Evolutionary conservation across 2,113 vertebrate genomes (phyloP).

Genomic region (Seriola dumerili): DNA sequence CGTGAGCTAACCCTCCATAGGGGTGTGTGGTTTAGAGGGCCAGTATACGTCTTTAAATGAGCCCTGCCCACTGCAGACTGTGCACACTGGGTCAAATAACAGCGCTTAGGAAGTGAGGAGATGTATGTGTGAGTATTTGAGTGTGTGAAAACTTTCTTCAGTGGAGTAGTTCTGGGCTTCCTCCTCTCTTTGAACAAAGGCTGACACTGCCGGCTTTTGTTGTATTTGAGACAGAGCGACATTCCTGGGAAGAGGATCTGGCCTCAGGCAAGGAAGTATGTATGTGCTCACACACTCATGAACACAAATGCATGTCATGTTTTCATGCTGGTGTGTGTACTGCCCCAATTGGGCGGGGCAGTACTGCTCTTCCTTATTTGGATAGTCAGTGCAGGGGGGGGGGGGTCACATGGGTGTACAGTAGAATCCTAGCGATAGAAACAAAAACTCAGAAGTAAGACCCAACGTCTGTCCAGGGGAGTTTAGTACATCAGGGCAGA

Average conservation of each 20-base stretch:
- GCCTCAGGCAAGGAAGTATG: conserved; percentile 20
- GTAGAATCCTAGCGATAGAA: conserved; percentile 73
- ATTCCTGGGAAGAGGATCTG: conserved; percentile 39
- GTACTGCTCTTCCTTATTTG: conserved; percentile 80
- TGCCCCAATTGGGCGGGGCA: conserved; percentile 78
- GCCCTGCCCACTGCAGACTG: conserved; percentile 36
- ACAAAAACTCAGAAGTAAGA: conserved; percentile 73
- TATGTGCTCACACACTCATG: conserved; percentile 35
- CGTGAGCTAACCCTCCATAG: neutral
- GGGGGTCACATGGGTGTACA: conserved; percentile 79
- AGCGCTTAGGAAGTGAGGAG: conserved; percentile 49
- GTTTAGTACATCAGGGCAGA: conserved; percentile 25
- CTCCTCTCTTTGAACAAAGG: conserved; percentile 60
- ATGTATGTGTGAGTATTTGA: conserved; percentile 22
- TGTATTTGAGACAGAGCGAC: conserved; percentile 19
- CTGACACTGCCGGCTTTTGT: conserved; percentile 36
- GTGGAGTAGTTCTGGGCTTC: conserved; percentile 39
- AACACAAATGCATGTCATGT: conserved; percentile 61
- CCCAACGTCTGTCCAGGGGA: conserved; percentile 43
- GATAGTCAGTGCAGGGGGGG: conserved; percentile 43
- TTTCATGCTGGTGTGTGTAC: conserved; percentile 56
- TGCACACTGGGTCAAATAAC: conserved; percentile 62
- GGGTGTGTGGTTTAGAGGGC: neutral
- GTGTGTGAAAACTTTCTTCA: conserved; percentile 2
- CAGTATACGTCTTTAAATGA: conserved; percentile 28